Base-by-base conservation (phyloP, 2,113 vertebrate species). In the Tetraodon nigroviridis region DNA sequence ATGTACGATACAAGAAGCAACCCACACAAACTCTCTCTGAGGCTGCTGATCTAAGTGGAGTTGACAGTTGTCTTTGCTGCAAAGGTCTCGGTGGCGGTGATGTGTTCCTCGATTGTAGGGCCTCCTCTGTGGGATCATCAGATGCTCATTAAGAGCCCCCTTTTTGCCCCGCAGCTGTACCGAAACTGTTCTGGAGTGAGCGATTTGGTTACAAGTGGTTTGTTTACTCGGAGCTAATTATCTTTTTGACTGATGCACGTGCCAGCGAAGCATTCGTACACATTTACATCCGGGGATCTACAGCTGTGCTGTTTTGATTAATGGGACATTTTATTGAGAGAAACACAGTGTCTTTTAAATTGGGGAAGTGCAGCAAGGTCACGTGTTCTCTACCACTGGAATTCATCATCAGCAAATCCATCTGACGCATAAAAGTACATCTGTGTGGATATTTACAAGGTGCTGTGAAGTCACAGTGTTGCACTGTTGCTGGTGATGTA, bases 171-270 rank as follows among this genome's bases (percentile, higher is more conserved):
- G 46, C 60, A 75, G 79, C 73, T 71, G 71, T 68, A 47, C 42
- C 14, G 55, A 49, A 51, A 64, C 57, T 69, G 79, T 75, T 73
- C 84, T 78, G 47, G 29, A 55, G 86, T 83, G 75, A 84, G 70
- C 64, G 46, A 51, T 76, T 67, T 21, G 21, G 7, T 83, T 75
- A 76, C 61, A 64, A 69, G 45, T 53, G 32, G 68, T 83, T 86
- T 89, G 88, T 89, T 82, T 78, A 48, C 55, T 67, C 76, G 63
- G 65, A 67, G 86, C 79, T 86, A 83, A 86, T 88, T 70, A 76
- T 85, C 80, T 79, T 46, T 85, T 84, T 49, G 40, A 22, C 55
- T 79, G 77, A 79, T 73, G 55, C 65, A 66, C 61, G 54, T 53
- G 10, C 71, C 69, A 65, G 51, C 51, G 47, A 55, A 42, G n/a